Evolutionary conservation across 2,113 vertebrate genomes (phyloP), one percentile per base, ranked within the genome.

Genomic region (Serinus canaria): DNA sequence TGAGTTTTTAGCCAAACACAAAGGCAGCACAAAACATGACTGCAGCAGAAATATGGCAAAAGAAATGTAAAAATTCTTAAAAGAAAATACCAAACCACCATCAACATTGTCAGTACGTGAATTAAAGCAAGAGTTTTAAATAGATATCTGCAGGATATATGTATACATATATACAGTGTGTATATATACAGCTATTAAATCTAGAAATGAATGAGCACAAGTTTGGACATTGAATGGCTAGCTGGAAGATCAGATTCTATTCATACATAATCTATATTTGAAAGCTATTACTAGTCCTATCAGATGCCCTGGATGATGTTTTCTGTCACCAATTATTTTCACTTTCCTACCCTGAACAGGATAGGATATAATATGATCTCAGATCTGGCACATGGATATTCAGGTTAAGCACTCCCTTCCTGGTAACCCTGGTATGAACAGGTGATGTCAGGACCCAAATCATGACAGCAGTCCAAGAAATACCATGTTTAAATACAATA

Each of bases 161-260:
- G 46, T 0, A 39, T 7, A 13, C 18, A 43, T 9, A 49, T 0
- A 37, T 6, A 15, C 10, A 18, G 5, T 22, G 8, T 4, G 1
- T 67, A 7, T 19, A 33, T 23, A 58, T 9, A 27, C 28, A 75
- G 52, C 52, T 95, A 44, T 92, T 94, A 73, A 86, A 92, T 94
- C 77, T 64, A 94, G 74, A 94, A 95, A 86, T 60, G 10, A 39
- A 78, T 95, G 46, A 94, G 53, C 25, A 85, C 33, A 89, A 47
- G 68, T 76, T 90, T 56, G n/a, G 41, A 70, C 35, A 28, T 11
- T 30, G 13, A 62, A 37, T 31, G 10, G 21, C 50, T 56, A 9
- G 20, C 66, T 4, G 2, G 44, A 79, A 64, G 15, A 72, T 20
- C 25, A 68, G 47, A 52, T 59, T 55, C 21, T 46, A 33, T 73